phyloP scores from a whole-genome alignment of 2,797 vertebrate genomes.

The Oreortyx pictus region DNA sequence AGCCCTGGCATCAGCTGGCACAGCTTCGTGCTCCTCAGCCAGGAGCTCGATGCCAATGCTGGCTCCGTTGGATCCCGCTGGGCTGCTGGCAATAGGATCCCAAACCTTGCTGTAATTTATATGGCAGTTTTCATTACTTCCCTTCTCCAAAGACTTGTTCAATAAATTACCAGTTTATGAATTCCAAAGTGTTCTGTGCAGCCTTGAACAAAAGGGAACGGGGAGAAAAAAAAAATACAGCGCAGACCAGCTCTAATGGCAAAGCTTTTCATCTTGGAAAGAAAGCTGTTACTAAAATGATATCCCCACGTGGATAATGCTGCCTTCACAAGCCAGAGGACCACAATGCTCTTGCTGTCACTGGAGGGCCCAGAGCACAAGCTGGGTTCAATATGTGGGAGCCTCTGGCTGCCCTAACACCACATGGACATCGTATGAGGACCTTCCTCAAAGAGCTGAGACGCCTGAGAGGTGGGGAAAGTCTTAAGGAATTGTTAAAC shows the following conservation, averaged over 20 bases:
- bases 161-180: conserved; percentile 78
- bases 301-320: not conserved
- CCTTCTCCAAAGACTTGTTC: conserved; percentile 74
- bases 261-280: not conserved
- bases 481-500: not conserved
- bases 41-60: fast-evolving
- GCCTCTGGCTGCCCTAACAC: not conserved
- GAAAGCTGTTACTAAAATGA: not conserved
- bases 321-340: not conserved
- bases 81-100: conserved; percentile 26
- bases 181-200: conserved; percentile 68
- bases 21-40: not conserved
- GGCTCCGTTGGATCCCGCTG: not conserved
- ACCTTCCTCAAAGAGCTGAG: not conserved
- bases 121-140: conserved; percentile 69
- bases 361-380: not conserved
- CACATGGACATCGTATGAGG: fast-evolving
- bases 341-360: not conserved
- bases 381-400: not conserved
- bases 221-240: not conserved
- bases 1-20: not conserved
- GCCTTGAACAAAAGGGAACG: conserved; percentile 32
- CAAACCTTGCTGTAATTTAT: conserved; percentile 59
- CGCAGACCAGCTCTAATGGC: not conserved
- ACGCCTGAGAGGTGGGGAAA: not conserved